Evolutionary conservation across 2,888 invertebrate species (phyloP), one percentile per base, ranked within the genome.

Genomic region (Amphipoea oculea): DNA sequence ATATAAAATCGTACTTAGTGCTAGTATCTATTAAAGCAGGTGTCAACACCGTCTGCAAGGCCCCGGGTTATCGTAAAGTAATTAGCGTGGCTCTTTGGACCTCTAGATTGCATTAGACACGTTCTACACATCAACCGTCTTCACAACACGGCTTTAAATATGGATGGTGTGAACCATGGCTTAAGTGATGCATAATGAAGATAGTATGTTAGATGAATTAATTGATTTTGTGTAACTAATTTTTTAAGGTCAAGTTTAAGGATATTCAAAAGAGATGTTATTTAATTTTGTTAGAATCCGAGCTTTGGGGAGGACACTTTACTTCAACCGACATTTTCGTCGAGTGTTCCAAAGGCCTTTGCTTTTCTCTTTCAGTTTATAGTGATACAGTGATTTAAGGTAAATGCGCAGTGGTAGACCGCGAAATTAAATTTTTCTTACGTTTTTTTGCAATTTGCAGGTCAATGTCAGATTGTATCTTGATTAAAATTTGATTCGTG

Each of bases 81-180:
- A 94, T 95, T 94, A 95, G 90, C 87, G 88, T 79, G 81, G 91
- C 94, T 92, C 93, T 94, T 95, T 92, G 91, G 90, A 83, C 86
- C 89, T 88, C 90, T 81, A 94, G 92, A 95, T 95, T 95, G 93
- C 94, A 92, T 94, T 94, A 93, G 92, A 94, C 94, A 92, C 93
- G 91, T 92, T 89, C 86, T 78, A 83, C 83, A 82, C 83, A 79
- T 79, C 81, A 73, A 73, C 72, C 82, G 80, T 86, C 84, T 84
- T 86, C 77, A 76, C 76, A 42, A 68, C 29, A 29, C 76, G 79
- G 82, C 85, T 85, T 86, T 81, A 83, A 87, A 88, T 85, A 86
- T 84, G 74, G 63, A 84, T n/a, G 9, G 73, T 73, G 74, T 51
- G 71, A 36, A 23, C 57, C 63, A 23, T 54, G 71, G 70, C 45